A percentile compares a stretch with the other conserved stretches of the same genome.
Evolutionary conservation across 2,113 vertebrate species (phyloP).

Genomic region (Hemibagrus wyckioides): DNA sequence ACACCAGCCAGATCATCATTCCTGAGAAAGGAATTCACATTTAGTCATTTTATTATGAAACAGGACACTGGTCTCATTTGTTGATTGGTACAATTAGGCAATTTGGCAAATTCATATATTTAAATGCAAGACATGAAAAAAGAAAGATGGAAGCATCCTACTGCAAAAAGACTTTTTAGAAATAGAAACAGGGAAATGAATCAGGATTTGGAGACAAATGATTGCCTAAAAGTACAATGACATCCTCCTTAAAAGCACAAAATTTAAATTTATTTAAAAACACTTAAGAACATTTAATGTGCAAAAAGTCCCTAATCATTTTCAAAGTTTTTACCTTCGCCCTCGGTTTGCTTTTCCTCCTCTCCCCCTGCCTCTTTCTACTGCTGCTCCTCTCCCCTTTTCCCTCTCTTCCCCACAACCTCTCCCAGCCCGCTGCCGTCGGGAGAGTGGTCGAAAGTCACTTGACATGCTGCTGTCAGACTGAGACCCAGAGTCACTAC

Average conservation of each 20-base stretch:
- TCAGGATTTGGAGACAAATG: not conserved
- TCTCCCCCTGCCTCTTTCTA: constrained; percentile 72
- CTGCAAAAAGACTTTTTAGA: no score
- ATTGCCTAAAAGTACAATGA: not conserved
- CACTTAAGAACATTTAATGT: not conserved
- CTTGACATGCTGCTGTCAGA: constrained; percentile 78
- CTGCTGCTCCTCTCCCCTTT: constrained; percentile 62
- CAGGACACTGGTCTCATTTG: not conserved
- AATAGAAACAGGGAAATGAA: not conserved
- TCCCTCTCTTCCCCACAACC: constrained; percentile 73
- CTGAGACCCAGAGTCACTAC: constrained; percentile 77
- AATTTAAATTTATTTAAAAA: not conserved
- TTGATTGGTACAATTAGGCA: not conserved
- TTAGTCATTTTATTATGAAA: not conserved
- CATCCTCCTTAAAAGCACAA: not conserved
- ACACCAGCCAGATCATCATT: constrained; percentile 70
- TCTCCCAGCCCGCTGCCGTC: constrained; percentile 71
- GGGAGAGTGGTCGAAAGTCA: constrained; percentile 71
- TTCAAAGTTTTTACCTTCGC: constrained; percentile 62
- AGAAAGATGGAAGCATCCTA: not conserved
- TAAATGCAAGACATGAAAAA: not conserved
- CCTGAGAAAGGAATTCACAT: constrained; percentile 47
- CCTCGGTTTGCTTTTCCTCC: constrained; percentile 75
- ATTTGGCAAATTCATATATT: not conserved
- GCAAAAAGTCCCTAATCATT: not conserved